Evolutionary conservation across 2,797 vertebrate genomes (phyloP).

Genomic region (Schizopygopsis malacanthus): DNA sequence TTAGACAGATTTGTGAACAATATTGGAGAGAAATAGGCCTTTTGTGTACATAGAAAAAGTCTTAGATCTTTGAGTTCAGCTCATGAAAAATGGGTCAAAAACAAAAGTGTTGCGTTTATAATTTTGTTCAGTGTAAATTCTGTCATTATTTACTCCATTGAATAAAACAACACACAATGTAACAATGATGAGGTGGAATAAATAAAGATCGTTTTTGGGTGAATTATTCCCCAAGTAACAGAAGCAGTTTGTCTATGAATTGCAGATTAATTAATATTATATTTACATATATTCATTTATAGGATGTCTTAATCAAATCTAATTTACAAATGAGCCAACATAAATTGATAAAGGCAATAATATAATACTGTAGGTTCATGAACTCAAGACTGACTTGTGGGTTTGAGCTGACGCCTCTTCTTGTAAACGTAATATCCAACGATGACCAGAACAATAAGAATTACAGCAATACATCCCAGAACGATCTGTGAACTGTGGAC

Average conservation of each 20-base stretch:
- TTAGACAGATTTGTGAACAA: too few relatives aligned
- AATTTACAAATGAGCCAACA: background rate
- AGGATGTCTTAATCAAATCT: background rate
- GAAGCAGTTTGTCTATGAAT: background rate
- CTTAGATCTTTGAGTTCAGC: too few relatives aligned
- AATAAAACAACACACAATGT: background rate
- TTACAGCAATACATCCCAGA: constrained; percentile 2
- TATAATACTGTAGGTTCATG: background rate
- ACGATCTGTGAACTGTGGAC: too few relatives aligned
- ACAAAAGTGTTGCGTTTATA: too few relatives aligned
- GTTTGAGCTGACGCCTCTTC: background rate
- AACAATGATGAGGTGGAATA: background rate
- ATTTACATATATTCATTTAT: background rate
- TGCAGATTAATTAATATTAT: background rate
- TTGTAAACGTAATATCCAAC: background rate
- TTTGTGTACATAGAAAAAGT: too few relatives aligned
- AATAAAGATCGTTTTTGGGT: background rate
- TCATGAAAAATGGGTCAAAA: too few relatives aligned
- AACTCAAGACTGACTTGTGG: background rate
- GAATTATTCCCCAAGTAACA: background rate
- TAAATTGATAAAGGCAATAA: background rate
- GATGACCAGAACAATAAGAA: background rate
- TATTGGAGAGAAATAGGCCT: too few relatives aligned
- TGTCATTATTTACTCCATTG: background rate
- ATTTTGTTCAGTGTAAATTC: background rate